These are phyloP conservation scores for Leuciscus idus DNA, from an alignment of 2,113 vertebrate genomes.

Conservation along the genomic window DNA sequence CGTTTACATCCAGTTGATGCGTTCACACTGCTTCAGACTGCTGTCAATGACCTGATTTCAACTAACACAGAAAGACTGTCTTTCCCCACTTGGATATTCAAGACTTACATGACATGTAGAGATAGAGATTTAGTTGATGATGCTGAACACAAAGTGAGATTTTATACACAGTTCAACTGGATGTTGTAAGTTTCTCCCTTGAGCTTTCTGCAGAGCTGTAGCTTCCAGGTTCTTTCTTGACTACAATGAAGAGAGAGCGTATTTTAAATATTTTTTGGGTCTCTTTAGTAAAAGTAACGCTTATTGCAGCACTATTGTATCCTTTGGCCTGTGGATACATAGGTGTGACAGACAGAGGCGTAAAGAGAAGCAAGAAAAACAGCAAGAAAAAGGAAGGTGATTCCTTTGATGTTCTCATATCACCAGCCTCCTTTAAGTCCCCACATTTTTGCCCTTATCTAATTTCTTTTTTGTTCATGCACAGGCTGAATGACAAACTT, in stretches of 20 bases:
- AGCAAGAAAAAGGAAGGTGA: neutral
- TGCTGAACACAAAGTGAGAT: conserved; percentile 7
- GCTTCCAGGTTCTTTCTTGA: conserved; percentile 14
- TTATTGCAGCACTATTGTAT: conserved; percentile 35
- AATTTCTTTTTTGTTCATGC: conserved; percentile 2
- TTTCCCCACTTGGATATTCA: neutral
- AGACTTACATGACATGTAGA: neutral
- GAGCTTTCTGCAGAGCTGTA: neutral
- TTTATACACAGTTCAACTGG: conserved; percentile 12
- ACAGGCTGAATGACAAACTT: conserved; percentile 12
- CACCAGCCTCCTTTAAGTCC: neutral
- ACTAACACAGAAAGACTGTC: neutral
- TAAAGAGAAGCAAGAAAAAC: conserved; percentile 48
- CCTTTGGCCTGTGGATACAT: conserved; percentile 28
- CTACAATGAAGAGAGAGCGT: neutral
- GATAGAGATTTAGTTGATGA: conserved; percentile 18
- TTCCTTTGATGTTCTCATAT: conserved; percentile 52
- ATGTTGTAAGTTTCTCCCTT: conserved; percentile 8
- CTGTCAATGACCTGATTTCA: conserved; percentile 9
- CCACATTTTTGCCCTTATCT: conserved; percentile 15
- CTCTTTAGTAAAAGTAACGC: conserved; percentile 14
- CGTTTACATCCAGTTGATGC: neutral
- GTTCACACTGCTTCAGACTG: conserved; percentile 8
- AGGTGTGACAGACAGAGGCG: conserved; percentile 35
- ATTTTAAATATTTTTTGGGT: neutral